These are phyloP conservation scores for Cinclus mexicanus DNA, from an alignment of 2,113 vertebrate species.

Conservation along the genomic window DNA sequence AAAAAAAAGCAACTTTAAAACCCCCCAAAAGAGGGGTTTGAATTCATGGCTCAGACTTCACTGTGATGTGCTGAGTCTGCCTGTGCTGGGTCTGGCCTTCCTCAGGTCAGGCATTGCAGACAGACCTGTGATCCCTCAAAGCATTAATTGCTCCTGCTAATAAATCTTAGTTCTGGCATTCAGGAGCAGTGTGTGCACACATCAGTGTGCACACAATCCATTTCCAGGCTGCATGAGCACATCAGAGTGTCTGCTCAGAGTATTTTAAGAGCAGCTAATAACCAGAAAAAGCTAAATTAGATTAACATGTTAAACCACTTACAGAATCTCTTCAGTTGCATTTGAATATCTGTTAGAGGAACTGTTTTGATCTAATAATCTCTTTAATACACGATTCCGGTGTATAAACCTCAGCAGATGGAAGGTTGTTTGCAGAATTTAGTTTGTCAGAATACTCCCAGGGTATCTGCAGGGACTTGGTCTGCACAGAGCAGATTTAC, in stretches of 20 bases:
- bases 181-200: background rate
- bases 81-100: background rate
- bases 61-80: background rate
- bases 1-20: background rate
- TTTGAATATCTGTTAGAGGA: background rate
- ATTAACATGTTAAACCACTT: constrained; percentile 11
- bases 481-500: background rate
- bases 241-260: background rate
- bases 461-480: background rate
- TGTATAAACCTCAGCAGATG: background rate
- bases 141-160: background rate
- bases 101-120: background rate
- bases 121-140: background rate
- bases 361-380: background rate
- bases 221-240: background rate
- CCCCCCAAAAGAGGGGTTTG: background rate
- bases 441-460: background rate
- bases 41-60: background rate
- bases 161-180: background rate
- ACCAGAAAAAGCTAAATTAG: background rate
- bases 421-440: background rate
- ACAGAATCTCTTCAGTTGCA: background rate
- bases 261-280: constrained; percentile 19
- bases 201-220: background rate
- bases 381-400: background rate